These are phyloP conservation scores for Proctacanthus coquilletti DNA, from an alignment of 1,140 invertebrate genomes.

Conservation along the genomic window DNA sequence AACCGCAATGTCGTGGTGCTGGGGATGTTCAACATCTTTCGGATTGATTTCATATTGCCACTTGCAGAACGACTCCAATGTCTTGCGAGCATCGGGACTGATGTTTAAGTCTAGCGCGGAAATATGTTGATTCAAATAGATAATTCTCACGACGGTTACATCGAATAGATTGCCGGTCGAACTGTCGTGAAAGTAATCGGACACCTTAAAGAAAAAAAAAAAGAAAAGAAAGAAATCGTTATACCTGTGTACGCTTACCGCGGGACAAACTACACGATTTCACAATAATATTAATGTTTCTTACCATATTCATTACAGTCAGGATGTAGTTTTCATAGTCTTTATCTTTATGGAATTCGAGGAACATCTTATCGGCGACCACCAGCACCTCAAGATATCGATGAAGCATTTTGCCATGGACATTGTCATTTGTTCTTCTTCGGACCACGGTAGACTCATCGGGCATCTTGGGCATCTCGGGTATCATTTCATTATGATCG, in stretches of 20 bases:
- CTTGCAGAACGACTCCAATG: constrained; percentile 47
- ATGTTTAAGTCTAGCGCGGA: constrained; percentile 37
- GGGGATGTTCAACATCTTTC: constrained; percentile 42
- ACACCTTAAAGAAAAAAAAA: constrained; percentile 31
- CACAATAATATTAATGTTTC: too few species aligned
- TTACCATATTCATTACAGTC: constrained; percentile 56
- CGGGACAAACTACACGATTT: too few species aligned
- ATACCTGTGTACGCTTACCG: too few species aligned
- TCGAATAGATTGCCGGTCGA: constrained; percentile 51
- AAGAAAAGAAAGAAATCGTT: background rate
- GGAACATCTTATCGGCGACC: constrained; percentile 49
- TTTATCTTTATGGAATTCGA: constrained; percentile 41
- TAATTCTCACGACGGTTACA: constrained; percentile 45
- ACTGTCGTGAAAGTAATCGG: constrained; percentile 46
- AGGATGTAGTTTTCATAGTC: constrained; percentile 50
- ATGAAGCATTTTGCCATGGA: too few species aligned
- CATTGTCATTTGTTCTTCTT: constrained; percentile 10
- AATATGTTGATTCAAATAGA: constrained; percentile 35
- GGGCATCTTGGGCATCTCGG: background rate
- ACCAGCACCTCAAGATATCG: constrained; percentile 45
- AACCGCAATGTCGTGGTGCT: constrained; percentile 60
- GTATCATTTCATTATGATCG: constrained; percentile 14
- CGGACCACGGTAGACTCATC: constrained; percentile 1
- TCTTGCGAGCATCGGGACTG: constrained; percentile 41
- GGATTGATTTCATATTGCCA: constrained; percentile 54